Base-by-base conservation (phyloP, 2,113 vertebrate genomes). In the Plectropomus leopardus region DNA sequence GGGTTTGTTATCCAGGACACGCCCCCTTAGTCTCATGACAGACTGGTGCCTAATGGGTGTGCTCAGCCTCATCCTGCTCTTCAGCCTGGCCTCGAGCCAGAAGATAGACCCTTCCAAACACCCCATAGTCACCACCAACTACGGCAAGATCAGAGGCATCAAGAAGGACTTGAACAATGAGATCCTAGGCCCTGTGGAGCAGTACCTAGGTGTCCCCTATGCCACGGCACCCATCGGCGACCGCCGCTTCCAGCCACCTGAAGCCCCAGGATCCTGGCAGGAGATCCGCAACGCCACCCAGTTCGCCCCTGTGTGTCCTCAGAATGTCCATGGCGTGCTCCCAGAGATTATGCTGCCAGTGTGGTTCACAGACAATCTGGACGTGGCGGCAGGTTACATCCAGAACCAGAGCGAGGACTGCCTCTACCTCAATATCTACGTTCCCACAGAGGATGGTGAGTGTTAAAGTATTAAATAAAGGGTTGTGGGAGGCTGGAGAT, bases 351-450 rank as follows among this genome's bases (percentile, higher is more conserved):
- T 98, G 97, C 94, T 98, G 17, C 97, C 97, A 0, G 96, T 98
- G 67, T 98, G 97, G 97, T 98, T 98, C 94, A 97, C 96, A 0
- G 96, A 97, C 90, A 97, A 97, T 90, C 86, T 98, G 94, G 97
- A 98, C 47, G 95, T 96, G 40, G 97, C 96, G 0, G 96, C 97
- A 9, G 95, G 95, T 36, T 97, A 98, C 87, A 96, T 98, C 61
- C 97, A 97, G 93, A 97, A 98, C 92, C 97, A 98, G 95, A 98
- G 96, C 15, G 97, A 98, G 88, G 97, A 98, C 87, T 98, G 97
- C 86, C 96, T 98, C 80, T 98, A 97, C 92, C 96, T 98, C 90
- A 98, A 98, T 71, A 76, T 98, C 95, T 98, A 98, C 82, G 97
- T 98, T 58, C 97, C 97, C 91, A 97, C 96, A 3, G 97, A 98